These are phyloP conservation scores for Chlamydotis undulata DNA, from an alignment of 2,113 vertebrate species.

Conservation along the genomic window DNA sequence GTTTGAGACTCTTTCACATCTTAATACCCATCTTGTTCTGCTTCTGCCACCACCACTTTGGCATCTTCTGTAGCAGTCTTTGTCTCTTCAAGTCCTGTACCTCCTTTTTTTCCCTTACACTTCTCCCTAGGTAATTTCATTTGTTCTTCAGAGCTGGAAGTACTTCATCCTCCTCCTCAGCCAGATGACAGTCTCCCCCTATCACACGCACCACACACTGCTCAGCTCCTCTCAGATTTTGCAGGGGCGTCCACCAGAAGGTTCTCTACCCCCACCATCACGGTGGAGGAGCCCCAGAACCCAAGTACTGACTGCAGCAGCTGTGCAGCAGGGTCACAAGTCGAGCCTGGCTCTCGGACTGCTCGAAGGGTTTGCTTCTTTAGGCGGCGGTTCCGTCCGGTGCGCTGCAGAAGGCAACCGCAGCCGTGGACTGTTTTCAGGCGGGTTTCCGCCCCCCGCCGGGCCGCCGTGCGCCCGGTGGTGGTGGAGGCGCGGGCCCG, in stretches of 20 bases:
- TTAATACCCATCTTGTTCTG: not conserved
- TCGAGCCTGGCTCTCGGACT: accelerated
- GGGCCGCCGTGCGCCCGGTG: no score
- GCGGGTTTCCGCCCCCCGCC: no score
- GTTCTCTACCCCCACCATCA: not conserved
- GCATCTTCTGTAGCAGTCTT: not conserved
- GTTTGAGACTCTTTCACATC: not conserved
- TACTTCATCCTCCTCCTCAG: not conserved
- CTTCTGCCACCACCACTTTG: not conserved
- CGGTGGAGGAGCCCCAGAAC: no score
- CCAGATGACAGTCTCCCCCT: not conserved
- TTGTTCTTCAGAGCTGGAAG: not conserved
- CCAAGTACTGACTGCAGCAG: not conserved
- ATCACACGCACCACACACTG: not conserved
- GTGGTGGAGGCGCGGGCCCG: no score
- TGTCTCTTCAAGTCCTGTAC: not conserved
- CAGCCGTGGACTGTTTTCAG: not conserved
- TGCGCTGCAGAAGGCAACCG: no score
- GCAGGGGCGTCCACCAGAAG: not conserved
- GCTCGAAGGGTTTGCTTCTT: no score
- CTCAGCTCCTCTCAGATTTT: not conserved
- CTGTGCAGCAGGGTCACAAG: accelerated
- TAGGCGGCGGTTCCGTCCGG: accelerated
- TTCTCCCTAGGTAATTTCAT: not conserved
- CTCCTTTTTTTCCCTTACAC: not conserved